These are phyloP conservation scores for Drosophila pseudotakahashii DNA, from an alignment of 2,888 invertebrate species.

Conservation along the genomic window DNA sequence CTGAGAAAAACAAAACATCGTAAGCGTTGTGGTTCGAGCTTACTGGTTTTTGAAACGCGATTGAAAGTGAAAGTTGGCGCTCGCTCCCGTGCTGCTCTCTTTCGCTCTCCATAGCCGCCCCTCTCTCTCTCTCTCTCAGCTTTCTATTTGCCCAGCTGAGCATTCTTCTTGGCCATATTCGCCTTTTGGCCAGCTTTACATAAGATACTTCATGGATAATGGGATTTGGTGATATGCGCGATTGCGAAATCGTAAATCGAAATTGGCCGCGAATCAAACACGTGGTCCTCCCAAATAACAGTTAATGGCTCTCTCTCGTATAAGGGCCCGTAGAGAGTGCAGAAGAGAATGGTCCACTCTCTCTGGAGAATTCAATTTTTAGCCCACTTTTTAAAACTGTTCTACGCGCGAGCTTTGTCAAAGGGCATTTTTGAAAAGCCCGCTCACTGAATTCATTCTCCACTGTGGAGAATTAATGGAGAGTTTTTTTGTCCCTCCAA, in stretches of 20 bases:
- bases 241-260: slow-evolving; percentile 30
- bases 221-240: slow-evolving; percentile 1
- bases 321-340: neutral
- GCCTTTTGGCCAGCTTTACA: slow-evolving; percentile 43
- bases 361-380: slow-evolving; percentile 3
- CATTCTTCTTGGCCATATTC: slow-evolving; percentile 42
- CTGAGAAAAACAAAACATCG: slow-evolving; percentile 24
- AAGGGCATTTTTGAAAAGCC: too few species aligned
- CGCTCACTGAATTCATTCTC: too few species aligned
- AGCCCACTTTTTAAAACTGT: slow-evolving; percentile 1
- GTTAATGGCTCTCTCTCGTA: neutral
- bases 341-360: slow-evolving; percentile 1
- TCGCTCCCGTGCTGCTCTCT: slow-evolving; percentile 15
- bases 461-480: too few species aligned
- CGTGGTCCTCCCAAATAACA: neutral
- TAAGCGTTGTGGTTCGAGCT: slow-evolving; percentile 33
- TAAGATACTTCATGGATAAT: slow-evolving; percentile 26
- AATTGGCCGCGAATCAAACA: slow-evolving; percentile 9
- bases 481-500: slow-evolving; percentile 28
- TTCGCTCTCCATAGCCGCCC: slow-evolving; percentile 9
- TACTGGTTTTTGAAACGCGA: slow-evolving; percentile 74
- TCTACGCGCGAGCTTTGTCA: neutral
- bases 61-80: slow-evolving; percentile 74
- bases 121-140: slow-evolving; percentile 42
- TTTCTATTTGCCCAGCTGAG: slow-evolving; percentile 60